A percentile compares a stretch with the other conserved stretches of the same genome.
Evolutionary conservation across 92 coral and sea anemone genomes (phyloP).

Genomic region (Phenganax stokvisi): DNA sequence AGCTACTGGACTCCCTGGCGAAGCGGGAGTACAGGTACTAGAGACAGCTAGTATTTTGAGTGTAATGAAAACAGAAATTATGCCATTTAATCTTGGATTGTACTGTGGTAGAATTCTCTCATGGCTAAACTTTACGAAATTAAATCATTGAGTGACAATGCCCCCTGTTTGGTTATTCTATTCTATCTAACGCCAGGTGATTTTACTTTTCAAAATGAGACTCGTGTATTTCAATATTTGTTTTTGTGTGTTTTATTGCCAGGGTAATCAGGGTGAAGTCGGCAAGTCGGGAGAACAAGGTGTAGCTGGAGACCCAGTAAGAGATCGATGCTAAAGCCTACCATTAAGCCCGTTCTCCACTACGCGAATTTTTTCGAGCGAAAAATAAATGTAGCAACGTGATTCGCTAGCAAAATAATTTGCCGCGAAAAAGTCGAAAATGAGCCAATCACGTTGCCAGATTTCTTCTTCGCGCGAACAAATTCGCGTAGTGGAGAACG

Average conservation of each 20-base stretch:
- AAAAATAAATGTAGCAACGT: background rate
- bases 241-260: background rate
- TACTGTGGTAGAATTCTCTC: background rate
- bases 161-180: background rate
- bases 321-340: background rate
- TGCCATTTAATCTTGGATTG: background rate
- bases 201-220: background rate
- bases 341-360: background rate
- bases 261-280: constrained; percentile 11
- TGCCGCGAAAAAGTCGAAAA: background rate
- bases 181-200: background rate
- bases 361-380: background rate
- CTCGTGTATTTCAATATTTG: background rate
- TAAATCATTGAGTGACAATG: background rate
- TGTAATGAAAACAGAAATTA: background rate
- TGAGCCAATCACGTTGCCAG: background rate
- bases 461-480: too few relatives aligned
- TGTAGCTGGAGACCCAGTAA: constrained; percentile 11
- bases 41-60: background rate
- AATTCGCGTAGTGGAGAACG: too few relatives aligned
- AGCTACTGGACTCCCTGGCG: background rate
- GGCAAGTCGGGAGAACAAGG: constrained; percentile 10
- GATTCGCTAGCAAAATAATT: background rate
- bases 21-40: background rate
- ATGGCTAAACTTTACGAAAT: too few relatives aligned